Conservation (phyloP, 2,888 invertebrate species). For the Agrypnus murinus region DNA sequence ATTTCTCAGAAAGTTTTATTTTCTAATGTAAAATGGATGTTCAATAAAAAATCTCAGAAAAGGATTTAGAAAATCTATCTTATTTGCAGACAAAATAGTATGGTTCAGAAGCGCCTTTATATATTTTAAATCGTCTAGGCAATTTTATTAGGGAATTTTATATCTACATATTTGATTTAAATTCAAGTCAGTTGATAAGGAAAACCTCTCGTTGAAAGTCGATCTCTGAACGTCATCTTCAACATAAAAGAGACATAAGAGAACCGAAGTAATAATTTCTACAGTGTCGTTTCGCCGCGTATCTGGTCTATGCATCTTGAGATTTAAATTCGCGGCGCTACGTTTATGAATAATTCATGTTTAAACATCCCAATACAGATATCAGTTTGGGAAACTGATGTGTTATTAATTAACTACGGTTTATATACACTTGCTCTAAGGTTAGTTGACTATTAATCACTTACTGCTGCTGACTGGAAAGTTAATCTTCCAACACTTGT, state of each 20-base stretch:
- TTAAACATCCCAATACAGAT: slow-evolving; percentile 66
- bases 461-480: slow-evolving; percentile 63
- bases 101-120: too few relatives aligned
- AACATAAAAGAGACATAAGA: slow-evolving; percentile 51
- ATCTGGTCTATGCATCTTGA: slow-evolving; percentile 63
- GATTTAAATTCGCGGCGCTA: slow-evolving; percentile 67
- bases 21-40: too few relatives aligned
- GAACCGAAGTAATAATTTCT: slow-evolving; percentile 55
- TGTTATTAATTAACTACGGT: slow-evolving; percentile 68
- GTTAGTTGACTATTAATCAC: slow-evolving; percentile 65
- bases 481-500: slow-evolving; percentile 62
- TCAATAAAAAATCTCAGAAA: too few relatives aligned
- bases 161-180: too few relatives aligned
- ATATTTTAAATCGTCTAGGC: too few relatives aligned
- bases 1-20: too few relatives aligned
- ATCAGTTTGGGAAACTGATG: slow-evolving; percentile 65
- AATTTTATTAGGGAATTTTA: too few relatives aligned
- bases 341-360: slow-evolving; percentile 68
- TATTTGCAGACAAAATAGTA: too few relatives aligned
- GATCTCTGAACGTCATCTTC: slow-evolving; percentile 39
- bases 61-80: too few relatives aligned
- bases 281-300: slow-evolving; percentile 55
- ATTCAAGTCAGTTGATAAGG: background rate
- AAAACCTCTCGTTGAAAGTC: slow-evolving; percentile 27
- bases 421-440: slow-evolving; percentile 60